These are phyloP conservation scores for Trichacis sp. DNA, from an alignment of 2,888 invertebrate species.

Conservation along the genomic window DNA sequence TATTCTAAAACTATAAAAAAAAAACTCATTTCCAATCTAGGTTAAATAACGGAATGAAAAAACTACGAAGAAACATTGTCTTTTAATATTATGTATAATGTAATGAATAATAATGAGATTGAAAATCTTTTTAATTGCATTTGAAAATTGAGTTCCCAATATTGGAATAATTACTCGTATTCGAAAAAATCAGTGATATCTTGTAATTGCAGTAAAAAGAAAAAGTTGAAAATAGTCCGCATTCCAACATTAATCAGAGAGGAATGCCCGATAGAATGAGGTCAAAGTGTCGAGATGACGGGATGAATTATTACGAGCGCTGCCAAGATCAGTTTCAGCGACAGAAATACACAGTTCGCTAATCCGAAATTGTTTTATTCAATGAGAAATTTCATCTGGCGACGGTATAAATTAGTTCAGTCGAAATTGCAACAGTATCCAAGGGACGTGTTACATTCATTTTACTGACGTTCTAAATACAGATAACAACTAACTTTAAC, in stretches of 20 bases:
- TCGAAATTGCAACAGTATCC: constrained; percentile 13
- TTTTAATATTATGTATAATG: no score
- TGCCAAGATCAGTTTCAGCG: constrained; percentile 3
- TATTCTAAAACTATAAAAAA: no score
- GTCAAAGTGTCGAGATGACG: constrained; percentile 1
- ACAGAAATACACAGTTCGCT: background rate
- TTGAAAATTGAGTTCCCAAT: background rate
- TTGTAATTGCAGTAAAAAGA: background rate
- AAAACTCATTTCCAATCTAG: no score
- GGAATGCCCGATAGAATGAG: background rate
- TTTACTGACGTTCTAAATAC: constrained; percentile 15
- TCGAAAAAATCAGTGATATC: background rate
- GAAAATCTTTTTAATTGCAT: no score
- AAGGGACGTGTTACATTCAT: constrained; percentile 18
- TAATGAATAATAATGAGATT: no score
- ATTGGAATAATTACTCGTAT: background rate
- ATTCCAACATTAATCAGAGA: background rate
- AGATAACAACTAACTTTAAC: constrained; percentile 19
- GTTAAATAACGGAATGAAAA: no score
- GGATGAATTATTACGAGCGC: constrained; percentile 7
- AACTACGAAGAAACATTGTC: no score
- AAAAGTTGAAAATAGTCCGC: background rate
- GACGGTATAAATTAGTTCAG: constrained; percentile 18
- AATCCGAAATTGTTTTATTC: background rate
- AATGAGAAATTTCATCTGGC: constrained; percentile 7